phyloP scores from a whole-genome alignment of 2,888 invertebrate species.

The Apamea monoglypha region DNA sequence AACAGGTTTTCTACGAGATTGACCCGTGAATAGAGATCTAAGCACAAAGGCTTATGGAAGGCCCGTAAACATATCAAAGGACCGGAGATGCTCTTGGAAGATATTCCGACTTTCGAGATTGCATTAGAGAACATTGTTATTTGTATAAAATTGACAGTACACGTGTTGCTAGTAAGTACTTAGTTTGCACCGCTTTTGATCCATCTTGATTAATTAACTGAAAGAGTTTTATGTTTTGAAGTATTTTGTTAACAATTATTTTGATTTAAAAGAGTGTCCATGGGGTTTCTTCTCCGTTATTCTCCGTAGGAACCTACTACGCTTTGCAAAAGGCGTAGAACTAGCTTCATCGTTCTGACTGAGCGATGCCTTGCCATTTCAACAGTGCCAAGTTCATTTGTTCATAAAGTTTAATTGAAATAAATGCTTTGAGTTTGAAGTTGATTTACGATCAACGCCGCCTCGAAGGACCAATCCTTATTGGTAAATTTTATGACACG shows the following conservation, averaged over 20 bases:
- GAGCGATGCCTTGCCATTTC: not conserved
- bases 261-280: not conserved
- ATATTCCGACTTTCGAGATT: not conserved
- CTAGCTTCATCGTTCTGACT: not conserved
- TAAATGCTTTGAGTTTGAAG: not conserved
- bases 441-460: slow-evolving; percentile 18
- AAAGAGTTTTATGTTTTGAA: not conserved
- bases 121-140: not conserved
- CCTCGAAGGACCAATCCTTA: slow-evolving; percentile 12
- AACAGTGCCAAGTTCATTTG: not conserved
- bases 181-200: not conserved
- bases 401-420: not conserved
- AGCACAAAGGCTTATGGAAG: not conserved
- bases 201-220: not conserved
- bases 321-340: not conserved
- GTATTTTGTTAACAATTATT: not conserved
- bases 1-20: not conserved
- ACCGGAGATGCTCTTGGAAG: not conserved
- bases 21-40: not conserved
- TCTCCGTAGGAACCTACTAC: not conserved
- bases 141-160: no score
- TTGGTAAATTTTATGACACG: slow-evolving; percentile 14
- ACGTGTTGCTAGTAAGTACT: not conserved
- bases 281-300: not conserved
- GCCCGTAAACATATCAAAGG: not conserved